These are phyloP conservation scores for Siphlonurus alternatus DNA, from an alignment of 2,888 invertebrate species.

Conservation along the genomic window DNA sequence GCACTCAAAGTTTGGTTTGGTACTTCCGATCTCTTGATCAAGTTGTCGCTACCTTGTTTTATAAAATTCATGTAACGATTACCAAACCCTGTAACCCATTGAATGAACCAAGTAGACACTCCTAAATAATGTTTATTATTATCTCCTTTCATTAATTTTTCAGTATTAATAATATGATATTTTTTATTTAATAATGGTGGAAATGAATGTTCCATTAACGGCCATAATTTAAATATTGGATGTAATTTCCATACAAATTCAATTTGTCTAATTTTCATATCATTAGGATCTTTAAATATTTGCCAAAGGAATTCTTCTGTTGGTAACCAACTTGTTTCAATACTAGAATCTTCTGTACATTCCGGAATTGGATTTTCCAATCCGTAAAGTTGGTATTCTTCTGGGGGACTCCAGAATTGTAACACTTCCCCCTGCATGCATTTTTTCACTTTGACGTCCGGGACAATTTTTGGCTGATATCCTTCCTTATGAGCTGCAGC, in stretches of 20 bases:
- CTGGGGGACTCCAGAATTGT: background rate
- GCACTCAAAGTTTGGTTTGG: background rate
- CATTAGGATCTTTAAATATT: background rate
- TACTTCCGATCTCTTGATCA: background rate
- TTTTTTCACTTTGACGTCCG: too few species aligned
- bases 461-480: too few species aligned
- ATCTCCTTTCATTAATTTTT: background rate
- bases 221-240: background rate
- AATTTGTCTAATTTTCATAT: background rate
- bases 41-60: background rate
- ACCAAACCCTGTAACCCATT: background rate
- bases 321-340: background rate
- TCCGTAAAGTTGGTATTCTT: background rate
- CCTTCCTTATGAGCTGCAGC: background rate
- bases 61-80: background rate
- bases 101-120: background rate
- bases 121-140: background rate
- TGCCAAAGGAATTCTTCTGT: background rate
- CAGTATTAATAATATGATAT: background rate
- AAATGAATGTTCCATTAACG: background rate
- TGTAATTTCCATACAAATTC: background rate
- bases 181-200: background rate
- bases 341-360: too few species aligned
- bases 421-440: too few species aligned
- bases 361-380: background rate